A percentile compares a stretch with the other conserved stretches of the same genome.
These are phyloP conservation scores for Archips crataeganus DNA, from an alignment of 2,888 invertebrate genomes.

Conservation along the genomic window DNA sequence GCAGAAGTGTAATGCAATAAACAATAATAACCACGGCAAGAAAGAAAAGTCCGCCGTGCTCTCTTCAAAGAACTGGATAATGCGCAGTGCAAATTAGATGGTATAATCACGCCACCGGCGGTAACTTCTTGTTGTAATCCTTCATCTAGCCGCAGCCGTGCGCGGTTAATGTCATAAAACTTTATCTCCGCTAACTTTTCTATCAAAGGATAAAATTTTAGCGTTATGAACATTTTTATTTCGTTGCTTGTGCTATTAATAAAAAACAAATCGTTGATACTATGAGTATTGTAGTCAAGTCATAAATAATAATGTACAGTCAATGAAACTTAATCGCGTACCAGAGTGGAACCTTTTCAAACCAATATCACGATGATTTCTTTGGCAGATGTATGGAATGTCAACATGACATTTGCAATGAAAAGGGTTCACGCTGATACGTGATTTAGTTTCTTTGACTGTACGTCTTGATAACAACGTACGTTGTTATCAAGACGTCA, in stretches of 20 bases:
- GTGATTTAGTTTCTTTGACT: too few species aligned
- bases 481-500: too few species aligned
- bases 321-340: too few species aligned
- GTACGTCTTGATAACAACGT: too few species aligned
- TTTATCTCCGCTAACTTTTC: constrained; percentile 32
- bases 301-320: too few species aligned
- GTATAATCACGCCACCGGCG: constrained; percentile 26
- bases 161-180: constrained; percentile 33
- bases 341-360: too few species aligned
- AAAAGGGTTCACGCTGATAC: too few species aligned
- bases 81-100: constrained; percentile 16
- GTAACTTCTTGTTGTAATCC: constrained; percentile 29
- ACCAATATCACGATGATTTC: too few species aligned
- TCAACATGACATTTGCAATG: too few species aligned
- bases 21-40: not conserved
- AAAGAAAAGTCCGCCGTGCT: not conserved
- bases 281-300: not conserved
- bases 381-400: too few species aligned
- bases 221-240: constrained; percentile 17
- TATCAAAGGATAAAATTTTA: constrained; percentile 12
- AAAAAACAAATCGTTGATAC: not conserved
- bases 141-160: constrained; percentile 24
- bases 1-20: not conserved
- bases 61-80: constrained; percentile 11
- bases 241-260: constrained; percentile 16